Evolutionary conservation across 1,140 invertebrate species (phyloP).

Genomic region (Condylostylus longicornis): DNA sequence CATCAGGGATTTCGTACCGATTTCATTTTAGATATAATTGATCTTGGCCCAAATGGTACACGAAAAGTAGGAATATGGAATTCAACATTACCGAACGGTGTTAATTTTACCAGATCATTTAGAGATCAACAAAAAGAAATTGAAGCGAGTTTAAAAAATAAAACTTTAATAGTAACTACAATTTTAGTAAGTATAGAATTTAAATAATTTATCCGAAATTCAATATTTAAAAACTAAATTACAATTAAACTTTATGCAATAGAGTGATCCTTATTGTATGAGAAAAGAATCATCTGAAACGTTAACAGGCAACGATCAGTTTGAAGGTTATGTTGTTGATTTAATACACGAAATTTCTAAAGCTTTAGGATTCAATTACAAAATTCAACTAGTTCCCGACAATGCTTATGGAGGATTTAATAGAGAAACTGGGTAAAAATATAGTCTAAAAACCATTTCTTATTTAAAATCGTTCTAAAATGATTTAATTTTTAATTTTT

Average conservation of each 20-base stretch:
- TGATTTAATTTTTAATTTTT: not conserved
- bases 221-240: not conserved
- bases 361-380: constrained; percentile 81
- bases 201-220: not conserved
- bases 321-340: constrained; percentile 77
- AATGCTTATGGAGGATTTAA: constrained; percentile 66
- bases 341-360: constrained; percentile 76
- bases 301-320: constrained; percentile 69
- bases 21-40: constrained; percentile 79
- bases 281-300: constrained; percentile 64
- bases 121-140: constrained; percentile 68
- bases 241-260: not conserved
- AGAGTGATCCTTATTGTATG: constrained; percentile 90
- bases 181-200: constrained; percentile 56
- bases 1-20: constrained; percentile 83
- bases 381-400: constrained; percentile 65
- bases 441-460: not conserved
- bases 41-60: constrained; percentile 64
- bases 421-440: constrained; percentile 39
- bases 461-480: not conserved
- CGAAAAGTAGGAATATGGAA: constrained; percentile 82
- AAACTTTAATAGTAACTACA: constrained; percentile 81
- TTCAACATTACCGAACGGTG: constrained; percentile 51
- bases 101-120: constrained; percentile 80
- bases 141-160: constrained; percentile 77